Evolutionary conservation across 1,140 invertebrate species (phyloP).

Genomic region (Drosophila sp.): DNA sequence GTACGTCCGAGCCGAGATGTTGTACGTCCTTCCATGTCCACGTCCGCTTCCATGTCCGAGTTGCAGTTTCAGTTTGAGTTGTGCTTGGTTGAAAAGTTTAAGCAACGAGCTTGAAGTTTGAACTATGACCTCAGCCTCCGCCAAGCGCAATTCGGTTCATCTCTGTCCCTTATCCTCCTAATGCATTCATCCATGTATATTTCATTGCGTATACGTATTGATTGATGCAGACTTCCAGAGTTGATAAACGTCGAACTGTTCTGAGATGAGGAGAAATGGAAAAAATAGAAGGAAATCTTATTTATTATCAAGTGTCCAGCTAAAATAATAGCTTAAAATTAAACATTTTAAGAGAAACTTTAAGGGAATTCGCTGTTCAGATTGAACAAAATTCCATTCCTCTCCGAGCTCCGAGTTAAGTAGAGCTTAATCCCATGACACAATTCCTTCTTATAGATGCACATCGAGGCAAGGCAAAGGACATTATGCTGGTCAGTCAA

Average conservation of each 20-base stretch:
- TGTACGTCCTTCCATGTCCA: constrained; percentile 11
- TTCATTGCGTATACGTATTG: constrained; percentile 70
- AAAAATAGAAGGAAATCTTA: constrained; percentile 1
- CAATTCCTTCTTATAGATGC: constrained; percentile 6
- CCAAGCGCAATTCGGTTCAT: constrained; percentile 18
- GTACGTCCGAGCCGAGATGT: constrained; percentile 34
- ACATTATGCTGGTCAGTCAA: constrained; percentile 31
- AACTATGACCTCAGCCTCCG: constrained; percentile 44
- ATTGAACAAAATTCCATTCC: neutral
- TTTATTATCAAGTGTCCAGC: neutral
- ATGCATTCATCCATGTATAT: constrained; percentile 60
- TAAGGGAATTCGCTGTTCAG: no score
- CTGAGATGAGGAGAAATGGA: neutral
- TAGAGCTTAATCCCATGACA: neutral
- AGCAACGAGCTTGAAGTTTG: constrained; percentile 57
- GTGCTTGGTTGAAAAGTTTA: constrained; percentile 57
- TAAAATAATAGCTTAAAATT: no score
- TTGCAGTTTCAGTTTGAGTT: constrained; percentile 34
- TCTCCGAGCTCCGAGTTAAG: neutral
- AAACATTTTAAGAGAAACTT: no score
- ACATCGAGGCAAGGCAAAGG: neutral
- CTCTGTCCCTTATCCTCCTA: constrained; percentile 6
- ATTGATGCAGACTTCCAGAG: constrained; percentile 59
- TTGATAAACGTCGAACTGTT: constrained; percentile 13
- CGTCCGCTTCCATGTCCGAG: constrained; percentile 33